Evolutionary conservation across 2,113 vertebrate genomes (phyloP).

Genomic region (Scatophagus argus): DNA sequence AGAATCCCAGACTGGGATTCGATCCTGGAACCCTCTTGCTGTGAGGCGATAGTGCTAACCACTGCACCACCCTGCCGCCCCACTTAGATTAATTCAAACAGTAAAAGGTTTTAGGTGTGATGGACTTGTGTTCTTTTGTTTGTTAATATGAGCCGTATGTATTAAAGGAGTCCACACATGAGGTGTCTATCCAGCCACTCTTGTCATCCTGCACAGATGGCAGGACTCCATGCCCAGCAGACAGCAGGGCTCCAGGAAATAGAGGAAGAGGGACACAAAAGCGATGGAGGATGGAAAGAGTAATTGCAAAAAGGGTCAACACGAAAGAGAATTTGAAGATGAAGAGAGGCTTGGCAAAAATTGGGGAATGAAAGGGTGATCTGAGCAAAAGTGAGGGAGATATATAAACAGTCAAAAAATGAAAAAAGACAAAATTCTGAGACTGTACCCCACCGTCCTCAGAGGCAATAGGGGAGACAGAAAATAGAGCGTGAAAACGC

Average conservation of each 20-base stretch:
- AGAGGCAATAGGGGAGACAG: constrained; percentile 43
- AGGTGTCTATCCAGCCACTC: constrained; percentile 36
- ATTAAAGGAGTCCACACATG: constrained; percentile 35
- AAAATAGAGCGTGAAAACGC: constrained; percentile 68
- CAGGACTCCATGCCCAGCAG: constrained; percentile 62
- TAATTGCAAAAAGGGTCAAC: constrained; percentile 55
- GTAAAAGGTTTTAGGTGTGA: background rate
- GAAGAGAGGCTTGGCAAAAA: constrained; percentile 39
- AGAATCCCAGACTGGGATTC: too few species aligned
- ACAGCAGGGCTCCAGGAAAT: constrained; percentile 64
- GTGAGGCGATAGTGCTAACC: too few species aligned
- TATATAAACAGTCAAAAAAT: constrained; percentile 45
- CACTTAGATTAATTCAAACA: too few species aligned
- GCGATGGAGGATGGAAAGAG: constrained; percentile 40
- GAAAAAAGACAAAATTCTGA: constrained; percentile 49
- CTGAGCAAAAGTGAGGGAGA: constrained; percentile 28
- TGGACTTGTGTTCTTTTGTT: constrained; percentile 19
- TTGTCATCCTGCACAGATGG: constrained; percentile 73
- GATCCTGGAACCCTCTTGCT: too few species aligned
- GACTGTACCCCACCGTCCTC: constrained; percentile 34
- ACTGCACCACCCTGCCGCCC: too few species aligned
- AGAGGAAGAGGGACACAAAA: constrained; percentile 42
- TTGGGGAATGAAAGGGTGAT: constrained; percentile 33
- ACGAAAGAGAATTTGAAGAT: constrained; percentile 59
- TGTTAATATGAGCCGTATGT: constrained; percentile 9